Conservation (phyloP, 2,113 vertebrate genomes). For the Noctilio leporinus region DNA sequence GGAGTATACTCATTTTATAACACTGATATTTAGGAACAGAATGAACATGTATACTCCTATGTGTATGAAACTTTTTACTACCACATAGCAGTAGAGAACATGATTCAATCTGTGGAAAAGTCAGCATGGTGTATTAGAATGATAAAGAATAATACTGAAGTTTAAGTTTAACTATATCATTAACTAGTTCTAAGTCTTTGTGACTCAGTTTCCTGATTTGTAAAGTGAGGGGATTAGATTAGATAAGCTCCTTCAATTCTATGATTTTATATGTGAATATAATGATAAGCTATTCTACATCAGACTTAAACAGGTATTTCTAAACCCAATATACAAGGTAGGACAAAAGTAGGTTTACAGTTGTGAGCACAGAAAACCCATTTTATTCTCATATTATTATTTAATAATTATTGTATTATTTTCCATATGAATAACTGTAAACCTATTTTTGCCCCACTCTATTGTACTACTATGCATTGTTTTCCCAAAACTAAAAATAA, state of each 20-base stretch:
- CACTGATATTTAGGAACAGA: neutral
- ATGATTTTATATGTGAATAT: neutral
- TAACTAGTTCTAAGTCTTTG: neutral
- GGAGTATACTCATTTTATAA: neutral
- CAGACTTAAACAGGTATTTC: neutral
- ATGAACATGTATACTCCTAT: neutral
- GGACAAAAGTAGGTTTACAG: neutral
- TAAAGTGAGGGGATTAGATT: neutral
- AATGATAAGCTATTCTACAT: neutral
- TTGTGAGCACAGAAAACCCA: neutral
- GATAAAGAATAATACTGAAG: neutral
- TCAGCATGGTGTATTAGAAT: neutral
- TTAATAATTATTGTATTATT: neutral
- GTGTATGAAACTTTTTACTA: neutral
- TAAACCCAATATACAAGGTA: neutral
- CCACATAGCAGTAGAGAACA: neutral
- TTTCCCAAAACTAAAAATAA: neutral
- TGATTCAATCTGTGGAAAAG: neutral
- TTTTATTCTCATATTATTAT: neutral
- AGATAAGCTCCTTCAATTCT: neutral
- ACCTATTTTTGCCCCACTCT: neutral
- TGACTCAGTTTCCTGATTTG: neutral
- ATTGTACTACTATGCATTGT: neutral
- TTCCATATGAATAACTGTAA: neutral
- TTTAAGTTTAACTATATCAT: neutral